A percentile compares a stretch with the other conserved stretches of the same genome.
These are phyloP conservation scores for Elmis aenea DNA, from an alignment of 2,888 invertebrate species.

Conservation along the genomic window DNA sequence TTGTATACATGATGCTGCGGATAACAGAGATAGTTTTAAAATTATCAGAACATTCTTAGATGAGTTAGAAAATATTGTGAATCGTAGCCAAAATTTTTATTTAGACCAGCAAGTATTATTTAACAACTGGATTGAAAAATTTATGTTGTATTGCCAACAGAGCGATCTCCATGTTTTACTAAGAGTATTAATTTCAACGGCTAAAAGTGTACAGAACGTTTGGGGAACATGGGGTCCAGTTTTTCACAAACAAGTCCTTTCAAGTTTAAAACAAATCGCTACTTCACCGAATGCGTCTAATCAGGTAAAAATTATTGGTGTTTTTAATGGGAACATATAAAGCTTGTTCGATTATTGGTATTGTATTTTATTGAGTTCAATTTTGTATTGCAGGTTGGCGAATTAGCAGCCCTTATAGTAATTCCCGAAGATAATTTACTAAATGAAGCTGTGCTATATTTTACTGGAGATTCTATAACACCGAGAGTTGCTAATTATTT, in stretches of 20 bases:
- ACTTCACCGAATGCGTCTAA: conserved; percentile 23
- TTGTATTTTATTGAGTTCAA: conserved; percentile 2
- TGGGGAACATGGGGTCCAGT: conserved; percentile 37
- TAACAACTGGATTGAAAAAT: conserved; percentile 38
- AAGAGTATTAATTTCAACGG: conserved; percentile 29
- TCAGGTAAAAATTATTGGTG: conserved; percentile 12
- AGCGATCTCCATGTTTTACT: conserved; percentile 34
- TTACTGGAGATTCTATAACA: conserved; percentile 30
- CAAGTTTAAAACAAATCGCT: conserved; percentile 30
- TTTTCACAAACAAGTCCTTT: conserved; percentile 33
- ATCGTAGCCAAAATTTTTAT: conserved; percentile 27
- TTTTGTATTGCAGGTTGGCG: conserved; percentile 28
- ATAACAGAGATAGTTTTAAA: conserved; percentile 31
- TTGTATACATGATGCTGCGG: conserved; percentile 31
- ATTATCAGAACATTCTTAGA: conserved; percentile 34
- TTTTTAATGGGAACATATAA: background rate
- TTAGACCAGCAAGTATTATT: conserved; percentile 38
- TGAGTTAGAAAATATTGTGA: conserved; percentile 32
- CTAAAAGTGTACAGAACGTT: conserved; percentile 28
- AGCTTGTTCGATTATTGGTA: background rate
- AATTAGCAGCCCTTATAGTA: conserved; percentile 36
- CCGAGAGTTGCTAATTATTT: conserved; percentile 33
- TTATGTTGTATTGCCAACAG: conserved; percentile 34
- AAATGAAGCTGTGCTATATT: conserved; percentile 30
- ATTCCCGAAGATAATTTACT: conserved; percentile 24